These are phyloP conservation scores for Litocranius walleri DNA, from an alignment of 2,113 vertebrate species.

Conservation along the genomic window DNA sequence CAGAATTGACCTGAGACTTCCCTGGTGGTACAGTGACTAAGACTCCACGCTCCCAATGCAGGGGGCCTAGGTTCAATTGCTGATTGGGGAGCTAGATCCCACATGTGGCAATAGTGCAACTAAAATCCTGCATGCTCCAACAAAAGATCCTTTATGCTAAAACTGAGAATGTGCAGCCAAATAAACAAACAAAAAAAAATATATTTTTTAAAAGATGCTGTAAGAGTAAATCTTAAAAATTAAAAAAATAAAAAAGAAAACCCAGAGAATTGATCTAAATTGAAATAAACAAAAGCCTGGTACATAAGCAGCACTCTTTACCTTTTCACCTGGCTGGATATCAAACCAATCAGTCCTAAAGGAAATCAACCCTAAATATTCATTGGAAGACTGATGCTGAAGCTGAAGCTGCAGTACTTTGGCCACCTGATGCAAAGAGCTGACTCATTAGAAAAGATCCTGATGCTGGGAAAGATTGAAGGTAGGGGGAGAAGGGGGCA, in stretches of 20 bases:
- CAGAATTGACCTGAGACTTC: not conserved
- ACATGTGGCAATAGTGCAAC: not conserved
- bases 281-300: not conserved
- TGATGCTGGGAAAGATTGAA: not conserved
- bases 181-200: not conserved
- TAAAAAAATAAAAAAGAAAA: not conserved
- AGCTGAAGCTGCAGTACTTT: not conserved
- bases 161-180: not conserved
- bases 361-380: not conserved
- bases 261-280: not conserved
- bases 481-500: not conserved
- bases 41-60: not conserved
- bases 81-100: not conserved
- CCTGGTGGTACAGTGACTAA: not conserved
- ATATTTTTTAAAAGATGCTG: not conserved
- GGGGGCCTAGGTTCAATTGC: not conserved
- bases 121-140: not conserved
- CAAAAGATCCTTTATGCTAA: not conserved
- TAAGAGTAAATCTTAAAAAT: not conserved
- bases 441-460: rapidly evolving
- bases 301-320: not conserved
- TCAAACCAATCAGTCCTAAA: not conserved
- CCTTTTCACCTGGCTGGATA: not conserved
- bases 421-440: not conserved
- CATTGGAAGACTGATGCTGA: not conserved